A percentile compares a stretch with the other conserved stretches of the same genome.
phyloP scores from a whole-genome alignment of 1,140 invertebrate genomes.

The Coenobita brevimanus region DNA sequence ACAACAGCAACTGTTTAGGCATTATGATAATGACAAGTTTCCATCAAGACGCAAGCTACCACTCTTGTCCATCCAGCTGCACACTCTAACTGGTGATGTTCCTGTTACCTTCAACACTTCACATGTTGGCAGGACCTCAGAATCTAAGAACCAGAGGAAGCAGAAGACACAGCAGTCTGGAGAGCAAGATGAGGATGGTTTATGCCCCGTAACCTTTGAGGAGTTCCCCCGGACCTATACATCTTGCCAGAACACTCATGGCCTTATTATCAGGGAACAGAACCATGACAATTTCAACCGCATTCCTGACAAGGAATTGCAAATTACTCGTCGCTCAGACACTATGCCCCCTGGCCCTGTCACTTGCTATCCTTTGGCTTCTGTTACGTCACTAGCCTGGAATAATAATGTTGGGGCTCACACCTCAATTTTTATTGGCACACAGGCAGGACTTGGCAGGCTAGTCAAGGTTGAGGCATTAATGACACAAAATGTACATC shows the following conservation, averaged over 20 bases:
- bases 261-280: slow-evolving; percentile 53
- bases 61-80: slow-evolving; percentile 26
- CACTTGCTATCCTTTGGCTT: slow-evolving; percentile 51
- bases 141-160: not conserved
- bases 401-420: slow-evolving; percentile 56
- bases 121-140: not conserved
- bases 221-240: slow-evolving; percentile 26
- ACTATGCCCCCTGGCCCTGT: slow-evolving; percentile 48
- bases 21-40: slow-evolving; percentile 71
- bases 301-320: slow-evolving; percentile 2
- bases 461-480: slow-evolving; percentile 22
- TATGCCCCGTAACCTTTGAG: not conserved
- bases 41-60: slow-evolving; percentile 46
- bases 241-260: slow-evolving; percentile 3
- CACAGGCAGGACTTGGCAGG: slow-evolving; percentile 43
- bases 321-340: slow-evolving; percentile 13
- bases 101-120: slow-evolving; percentile 26
- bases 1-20: slow-evolving; percentile 73
- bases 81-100: not conserved
- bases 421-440: slow-evolving; percentile 48
- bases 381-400: slow-evolving; percentile 49
- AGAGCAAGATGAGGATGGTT: slow-evolving; percentile 27
- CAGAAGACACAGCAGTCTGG: not conserved
- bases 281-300: slow-evolving; percentile 14
- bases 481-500: not conserved